Conservation (phyloP, 2,888 invertebrate genomes). For the Phrixothrix hirtus region DNA sequence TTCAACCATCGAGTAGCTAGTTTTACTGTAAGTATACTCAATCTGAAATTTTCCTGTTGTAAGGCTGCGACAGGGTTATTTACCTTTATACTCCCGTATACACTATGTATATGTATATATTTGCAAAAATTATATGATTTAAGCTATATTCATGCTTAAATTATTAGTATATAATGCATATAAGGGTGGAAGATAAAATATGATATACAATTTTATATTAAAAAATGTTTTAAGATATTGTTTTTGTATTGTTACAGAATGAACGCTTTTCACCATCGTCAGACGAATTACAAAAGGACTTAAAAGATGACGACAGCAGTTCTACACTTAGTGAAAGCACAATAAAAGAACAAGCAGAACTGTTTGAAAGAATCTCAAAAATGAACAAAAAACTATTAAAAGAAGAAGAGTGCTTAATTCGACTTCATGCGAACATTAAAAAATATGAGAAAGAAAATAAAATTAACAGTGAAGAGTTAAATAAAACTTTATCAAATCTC, state of each 20-base stretch:
- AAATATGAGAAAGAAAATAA: constrained; percentile 53
- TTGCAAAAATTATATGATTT: too few relatives aligned
- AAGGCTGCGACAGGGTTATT: too few relatives aligned
- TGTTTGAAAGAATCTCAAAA: constrained; percentile 72
- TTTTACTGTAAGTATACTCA: too few relatives aligned
- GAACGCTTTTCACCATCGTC: constrained; percentile 54
- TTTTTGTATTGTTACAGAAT: constrained; percentile 19
- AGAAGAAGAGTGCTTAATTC: constrained; percentile 73
- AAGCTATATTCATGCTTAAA: background rate
- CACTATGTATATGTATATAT: too few relatives aligned
- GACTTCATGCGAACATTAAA: constrained; percentile 62
- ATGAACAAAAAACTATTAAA: constrained; percentile 73
- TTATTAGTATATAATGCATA: background rate
- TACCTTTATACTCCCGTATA: too few relatives aligned
- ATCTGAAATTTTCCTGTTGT: too few relatives aligned
- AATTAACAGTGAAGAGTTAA: constrained; percentile 44
- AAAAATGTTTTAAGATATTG: too few relatives aligned
- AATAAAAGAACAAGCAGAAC: constrained; percentile 66
- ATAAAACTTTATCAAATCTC: constrained; percentile 46
- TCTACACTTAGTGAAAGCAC: constrained; percentile 61
- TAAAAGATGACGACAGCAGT: constrained; percentile 51
- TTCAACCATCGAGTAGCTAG: too few relatives aligned
- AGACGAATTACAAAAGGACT: constrained; percentile 49
- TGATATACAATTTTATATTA: constrained; percentile 1
- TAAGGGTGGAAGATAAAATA: too few relatives aligned